These are phyloP conservation scores for Folsomia manolachei DNA, from an alignment of 2,888 invertebrate genomes.

Conservation along the genomic window DNA sequence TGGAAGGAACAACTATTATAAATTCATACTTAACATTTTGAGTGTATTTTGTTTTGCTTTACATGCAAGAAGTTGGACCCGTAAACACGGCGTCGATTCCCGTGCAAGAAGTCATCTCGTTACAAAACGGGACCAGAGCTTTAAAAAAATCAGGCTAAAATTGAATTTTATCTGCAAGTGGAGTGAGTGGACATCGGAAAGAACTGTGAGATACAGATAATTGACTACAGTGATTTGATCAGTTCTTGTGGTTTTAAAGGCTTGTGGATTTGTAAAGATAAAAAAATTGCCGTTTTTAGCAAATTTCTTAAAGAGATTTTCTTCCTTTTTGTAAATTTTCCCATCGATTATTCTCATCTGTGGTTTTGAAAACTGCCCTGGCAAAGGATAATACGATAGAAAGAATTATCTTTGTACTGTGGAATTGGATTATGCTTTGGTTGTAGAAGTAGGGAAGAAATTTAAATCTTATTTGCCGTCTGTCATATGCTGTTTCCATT, in stretches of 20 bases:
- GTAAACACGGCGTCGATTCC: too few relatives aligned
- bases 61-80: background rate
- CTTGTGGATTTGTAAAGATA: background rate
- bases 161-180: background rate
- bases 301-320: background rate
- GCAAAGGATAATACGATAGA: background rate
- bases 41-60: background rate
- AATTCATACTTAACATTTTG: background rate
- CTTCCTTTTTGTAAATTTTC: constrained; percentile 5
- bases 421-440: background rate
- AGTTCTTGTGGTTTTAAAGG: background rate
- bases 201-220: background rate
- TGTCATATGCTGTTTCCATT: background rate
- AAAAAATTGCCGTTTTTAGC: constrained; percentile 1
- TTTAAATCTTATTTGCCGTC: background rate
- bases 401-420: too few relatives aligned
- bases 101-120: background rate
- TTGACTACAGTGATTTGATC: background rate
- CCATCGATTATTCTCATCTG: constrained; percentile 4
- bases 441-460: background rate
- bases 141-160: background rate
- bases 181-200: background rate
- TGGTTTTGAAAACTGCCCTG: background rate
- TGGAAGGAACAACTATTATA: background rate
- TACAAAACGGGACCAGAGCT: background rate